Percentiles rank a stretch among this genome's conserved stretches.
Evolutionary conservation across 1,140 invertebrate genomes (phyloP).

Genomic region (Schlechtendalia chinensis): DNA sequence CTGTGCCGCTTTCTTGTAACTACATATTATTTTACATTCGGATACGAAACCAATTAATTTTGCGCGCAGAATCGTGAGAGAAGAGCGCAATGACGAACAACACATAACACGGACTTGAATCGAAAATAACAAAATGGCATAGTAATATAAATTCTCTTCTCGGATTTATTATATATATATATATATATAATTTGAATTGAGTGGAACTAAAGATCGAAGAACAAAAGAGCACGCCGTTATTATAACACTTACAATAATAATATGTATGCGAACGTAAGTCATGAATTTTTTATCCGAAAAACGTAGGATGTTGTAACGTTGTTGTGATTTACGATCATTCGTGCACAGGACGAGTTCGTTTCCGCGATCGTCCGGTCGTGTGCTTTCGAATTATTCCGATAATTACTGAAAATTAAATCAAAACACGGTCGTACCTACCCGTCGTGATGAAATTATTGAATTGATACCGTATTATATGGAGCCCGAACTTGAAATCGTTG

Average conservation of each 20-base stretch:
- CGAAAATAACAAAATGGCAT: no score
- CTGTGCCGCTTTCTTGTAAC: no score
- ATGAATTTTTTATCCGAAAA: neutral
- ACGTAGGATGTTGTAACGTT: no score
- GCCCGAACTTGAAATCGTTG: conserved; percentile 17
- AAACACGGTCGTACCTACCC: neutral
- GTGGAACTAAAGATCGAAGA: neutral
- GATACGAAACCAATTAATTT: neutral
- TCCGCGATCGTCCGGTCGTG: neutral
- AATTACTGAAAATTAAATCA: conserved; percentile 11
- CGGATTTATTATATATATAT: neutral
- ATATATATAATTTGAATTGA: neutral
- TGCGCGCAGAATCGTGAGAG: neutral
- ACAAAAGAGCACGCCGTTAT: neutral
- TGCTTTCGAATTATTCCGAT: neutral
- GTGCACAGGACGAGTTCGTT: neutral
- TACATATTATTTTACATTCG: neutral
- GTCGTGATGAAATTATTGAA: neutral
- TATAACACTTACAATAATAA: neutral
- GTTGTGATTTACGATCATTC: neutral
- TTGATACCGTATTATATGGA: neutral
- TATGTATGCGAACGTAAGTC: neutral
- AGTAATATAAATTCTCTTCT: neutral
- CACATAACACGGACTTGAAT: no score
- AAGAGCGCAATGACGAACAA: neutral